phyloP scores from a whole-genome alignment of 2,113 vertebrate species.

The Albula glossodonta region DNA sequence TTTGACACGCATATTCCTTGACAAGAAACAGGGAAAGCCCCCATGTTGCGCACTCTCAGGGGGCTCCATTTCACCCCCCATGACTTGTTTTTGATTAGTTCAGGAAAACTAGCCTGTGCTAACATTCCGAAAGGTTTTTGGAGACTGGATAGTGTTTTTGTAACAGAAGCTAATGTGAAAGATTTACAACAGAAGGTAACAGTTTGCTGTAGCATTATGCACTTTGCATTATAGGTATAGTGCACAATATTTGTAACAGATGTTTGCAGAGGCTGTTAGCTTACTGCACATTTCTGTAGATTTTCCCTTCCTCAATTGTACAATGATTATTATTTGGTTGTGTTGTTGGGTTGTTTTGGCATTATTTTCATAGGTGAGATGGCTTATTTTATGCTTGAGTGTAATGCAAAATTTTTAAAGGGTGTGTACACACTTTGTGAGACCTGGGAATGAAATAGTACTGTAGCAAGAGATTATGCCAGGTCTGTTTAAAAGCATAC shows the following conservation, averaged over 20 bases:
- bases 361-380: background rate
- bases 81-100: background rate
- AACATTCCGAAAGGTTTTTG: background rate
- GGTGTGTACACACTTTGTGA: background rate
- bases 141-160: background rate
- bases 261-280: background rate
- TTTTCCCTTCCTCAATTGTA: background rate
- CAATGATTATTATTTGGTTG: background rate
- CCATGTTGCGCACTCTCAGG: background rate
- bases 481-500: too few relatives aligned
- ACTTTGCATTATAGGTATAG: background rate
- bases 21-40: background rate
- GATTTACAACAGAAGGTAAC: background rate
- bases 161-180: background rate
- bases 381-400: background rate
- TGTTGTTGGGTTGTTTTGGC: background rate
- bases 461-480: too few relatives aligned
- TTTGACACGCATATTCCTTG: background rate
- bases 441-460: background rate
- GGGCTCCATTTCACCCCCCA: background rate
- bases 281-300: background rate
- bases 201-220: background rate
- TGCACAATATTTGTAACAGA: background rate
- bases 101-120: background rate
- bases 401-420: background rate